Conservation (phyloP, 2,888 invertebrate species). For the Liodrosophila aerea region DNA sequence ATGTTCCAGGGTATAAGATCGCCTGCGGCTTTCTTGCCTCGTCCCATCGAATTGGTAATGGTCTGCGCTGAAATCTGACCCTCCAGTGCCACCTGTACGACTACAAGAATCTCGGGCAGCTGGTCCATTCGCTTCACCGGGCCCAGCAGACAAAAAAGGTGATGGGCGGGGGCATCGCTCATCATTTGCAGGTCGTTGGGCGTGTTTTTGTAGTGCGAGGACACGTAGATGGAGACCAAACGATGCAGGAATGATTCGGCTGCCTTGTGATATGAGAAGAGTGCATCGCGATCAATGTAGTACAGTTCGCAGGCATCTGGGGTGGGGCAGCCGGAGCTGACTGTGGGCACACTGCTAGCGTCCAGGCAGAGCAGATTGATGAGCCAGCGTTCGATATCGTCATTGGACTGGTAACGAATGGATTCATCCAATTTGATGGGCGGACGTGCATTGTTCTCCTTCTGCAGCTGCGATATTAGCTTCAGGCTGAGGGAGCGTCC, state of each 20-base stretch:
- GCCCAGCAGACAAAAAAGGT: constrained; percentile 95
- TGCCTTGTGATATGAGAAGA: constrained; percentile 98
- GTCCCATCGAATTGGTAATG: constrained; percentile 89
- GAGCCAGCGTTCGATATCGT: constrained; percentile 95
- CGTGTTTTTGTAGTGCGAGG: constrained; percentile 99
- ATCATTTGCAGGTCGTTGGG: constrained; percentile 99
- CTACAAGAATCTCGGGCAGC: constrained; percentile 96
- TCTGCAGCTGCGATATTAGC: constrained; percentile 92
- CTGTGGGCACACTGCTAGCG: constrained; percentile 86
- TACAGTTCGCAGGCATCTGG: constrained; percentile 94
- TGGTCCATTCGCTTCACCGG: constrained; percentile 89
- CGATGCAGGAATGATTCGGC: constrained; percentile 96
- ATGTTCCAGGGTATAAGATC: constrained; percentile 99
- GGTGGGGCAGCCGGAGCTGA: constrained; percentile 91
- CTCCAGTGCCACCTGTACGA: constrained; percentile 92
- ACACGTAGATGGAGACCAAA: constrained; percentile 95
- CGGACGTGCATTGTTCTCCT: constrained; percentile 85
- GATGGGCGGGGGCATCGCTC: constrained; percentile 99
- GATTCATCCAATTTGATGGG: constrained; percentile 91
- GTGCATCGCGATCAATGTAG: constrained; percentile 93
- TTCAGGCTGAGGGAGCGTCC: constrained; percentile 97
- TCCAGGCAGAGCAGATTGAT: constrained; percentile 95
- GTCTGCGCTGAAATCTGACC: constrained; percentile 87
- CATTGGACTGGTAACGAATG: constrained; percentile 94
- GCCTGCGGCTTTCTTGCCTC: constrained; percentile 95